A percentile compares a stretch with the other conserved stretches of the same genome.
Conservation (phyloP, 2,113 vertebrate genomes). For the Perca schrenkii region DNA sequence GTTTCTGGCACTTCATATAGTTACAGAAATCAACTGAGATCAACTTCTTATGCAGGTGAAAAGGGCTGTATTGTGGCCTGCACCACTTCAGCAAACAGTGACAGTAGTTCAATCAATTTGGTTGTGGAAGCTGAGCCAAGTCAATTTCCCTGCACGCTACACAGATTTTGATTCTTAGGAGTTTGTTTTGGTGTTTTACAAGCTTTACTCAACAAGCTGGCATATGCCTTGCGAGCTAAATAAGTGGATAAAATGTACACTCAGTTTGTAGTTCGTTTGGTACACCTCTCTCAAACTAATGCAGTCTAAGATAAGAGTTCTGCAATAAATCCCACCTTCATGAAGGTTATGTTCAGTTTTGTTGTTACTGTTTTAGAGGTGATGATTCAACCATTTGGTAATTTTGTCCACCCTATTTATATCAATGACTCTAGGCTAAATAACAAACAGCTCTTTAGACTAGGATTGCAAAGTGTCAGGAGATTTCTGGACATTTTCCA, state of each 20-base stretch:
- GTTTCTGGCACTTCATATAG: neutral
- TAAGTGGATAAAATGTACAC: neutral
- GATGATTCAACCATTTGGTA: neutral
- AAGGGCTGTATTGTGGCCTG: neutral
- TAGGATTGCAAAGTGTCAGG: neutral
- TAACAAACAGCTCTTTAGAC: neutral
- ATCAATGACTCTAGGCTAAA: neutral
- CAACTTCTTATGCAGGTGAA: neutral
- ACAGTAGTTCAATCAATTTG: neutral
- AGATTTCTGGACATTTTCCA: no score
- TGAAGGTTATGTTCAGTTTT: neutral
- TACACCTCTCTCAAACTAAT: neutral
- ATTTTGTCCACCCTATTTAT: neutral
- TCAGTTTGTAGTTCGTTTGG: neutral
- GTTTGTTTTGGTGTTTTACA: neutral
- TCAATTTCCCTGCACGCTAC: neutral
- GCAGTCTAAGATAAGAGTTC: neutral
- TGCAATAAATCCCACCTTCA: no score
- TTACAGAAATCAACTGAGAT: neutral
- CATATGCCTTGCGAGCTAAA: neutral
- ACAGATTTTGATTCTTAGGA: neutral
- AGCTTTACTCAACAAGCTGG: neutral
- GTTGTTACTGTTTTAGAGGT: neutral
- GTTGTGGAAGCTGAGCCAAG: neutral
- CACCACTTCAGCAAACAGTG: neutral